Base-by-base conservation (phyloP, 2,797 vertebrate genomes). In the Distichodus sexfasciatus region DNA sequence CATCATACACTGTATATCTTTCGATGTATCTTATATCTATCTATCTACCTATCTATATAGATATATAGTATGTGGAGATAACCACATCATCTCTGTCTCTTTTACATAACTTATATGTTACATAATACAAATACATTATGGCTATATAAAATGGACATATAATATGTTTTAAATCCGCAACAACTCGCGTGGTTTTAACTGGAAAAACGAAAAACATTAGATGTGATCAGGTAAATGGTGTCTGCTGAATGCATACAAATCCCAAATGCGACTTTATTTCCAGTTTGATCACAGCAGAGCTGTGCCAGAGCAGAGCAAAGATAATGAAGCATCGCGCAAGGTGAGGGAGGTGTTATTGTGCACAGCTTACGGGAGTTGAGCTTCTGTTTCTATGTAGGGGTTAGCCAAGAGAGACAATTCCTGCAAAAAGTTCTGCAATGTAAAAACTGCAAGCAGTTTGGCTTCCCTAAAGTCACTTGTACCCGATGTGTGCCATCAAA, bases 221-320 rank as follows among this genome's bases (percentile, higher is more conserved):
- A 64, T 8, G 43, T 69, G 57, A 75, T 53, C 60, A 69, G 59
- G 64, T 62, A 55, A 74, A 50, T 26, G 58, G 51, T 64, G 19
- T 40, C 62, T 58, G 36, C 72, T 58, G 59, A 23, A 43, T 24
- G 31, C n/a, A 54, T 35, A 36, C 21, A 33, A 51, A 44, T 38
- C 26, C 9, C 61, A 26, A 36, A 15, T 26, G 38, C 63, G 3
- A 1, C 50, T 58, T 26, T 40, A 43, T 50, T 58, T 66, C 36
- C 24, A 21, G 3, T 38, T 28, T 23, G 38, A 53, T 43, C 23
- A 21, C 46, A 31, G 14, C n/a, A 14, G n/a, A 35, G 4, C n/a
- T n/a, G n/a, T n/a, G n/a, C 4, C 21, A 15, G 54, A 28, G 44
- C 38, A 65, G 38, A 1, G 2, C 14, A 46, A 24, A 70, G 35